Evolutionary conservation across 2,888 invertebrate genomes (phyloP), one percentile per base, ranked within the genome.

Genomic region (Polia nebulosa): DNA sequence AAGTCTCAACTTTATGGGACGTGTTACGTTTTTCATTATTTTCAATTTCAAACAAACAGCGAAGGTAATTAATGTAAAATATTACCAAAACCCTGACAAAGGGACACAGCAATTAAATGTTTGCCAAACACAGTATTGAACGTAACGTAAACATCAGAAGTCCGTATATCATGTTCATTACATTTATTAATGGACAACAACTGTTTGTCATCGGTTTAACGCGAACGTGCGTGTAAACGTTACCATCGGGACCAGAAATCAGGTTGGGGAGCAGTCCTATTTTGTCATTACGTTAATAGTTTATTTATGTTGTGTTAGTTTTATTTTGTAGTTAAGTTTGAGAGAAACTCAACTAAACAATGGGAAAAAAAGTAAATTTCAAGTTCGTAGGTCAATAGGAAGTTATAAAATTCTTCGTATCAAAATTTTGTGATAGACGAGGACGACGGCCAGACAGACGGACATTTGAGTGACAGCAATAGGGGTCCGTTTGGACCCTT

Each of bases 161-260:
- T 83, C 61, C n/a, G 52, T 83, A 55, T 29, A 76, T 76, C 66
- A 80, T 56, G 77, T 53, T 56, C 69, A 66, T 68, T 64, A 69
- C 63, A 72, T 61, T 65, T 72, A 72, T 72, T 69, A 72, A 80
- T 82, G 71, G 66, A 51, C 56, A 25, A 69, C 68, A 72, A 60
- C 61, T 80, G 81, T 83, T 83, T 80, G 81, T 76, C 69, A 80
- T 65, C 51, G 64, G 69, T 64, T 82, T 72, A 71, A 68, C 64
- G 58, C 34, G 39, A 76, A 80, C 77, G 59, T 34, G 58, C 45
- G 69, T 58, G 68, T 72, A 52, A 82, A 78, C 60, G 70, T 72
- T 75, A 65, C 66, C 65, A 39, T 27, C 8, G 60, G 64, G 72
- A 68, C 65, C 34, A 60, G 39, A 36, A 47, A 58, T 62, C 69